phyloP scores from a whole-genome alignment of 2,888 invertebrate species.

The Cremastinae sp. region DNA sequence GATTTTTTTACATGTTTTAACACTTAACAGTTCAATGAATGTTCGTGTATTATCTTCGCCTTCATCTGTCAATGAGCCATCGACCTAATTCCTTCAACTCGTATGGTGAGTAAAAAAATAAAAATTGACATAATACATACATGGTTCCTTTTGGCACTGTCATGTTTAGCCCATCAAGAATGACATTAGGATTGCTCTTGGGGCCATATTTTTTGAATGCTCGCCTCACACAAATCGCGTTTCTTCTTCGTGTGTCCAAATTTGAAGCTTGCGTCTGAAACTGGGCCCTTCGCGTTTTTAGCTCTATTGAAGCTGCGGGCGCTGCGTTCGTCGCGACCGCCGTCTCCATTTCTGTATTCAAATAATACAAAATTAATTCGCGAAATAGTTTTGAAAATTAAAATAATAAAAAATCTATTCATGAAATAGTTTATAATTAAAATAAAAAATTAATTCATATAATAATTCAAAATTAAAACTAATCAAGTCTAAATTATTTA shows the following conservation, averaged over 20 bases:
- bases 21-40: too few relatives aligned
- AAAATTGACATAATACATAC: constrained; percentile 83
- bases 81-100: background rate
- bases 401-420: background rate
- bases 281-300: constrained; percentile 82
- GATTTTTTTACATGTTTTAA: too few relatives aligned
- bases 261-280: constrained; percentile 87
- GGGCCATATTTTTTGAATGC: constrained; percentile 93
- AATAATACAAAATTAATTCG: constrained; percentile 13
- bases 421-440: too few relatives aligned
- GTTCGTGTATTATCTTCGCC: too few relatives aligned
- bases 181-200: constrained; percentile 89
- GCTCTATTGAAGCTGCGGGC: constrained; percentile 80
- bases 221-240: constrained; percentile 91
- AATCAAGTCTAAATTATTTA: too few relatives aligned
- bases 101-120: too few relatives aligned
- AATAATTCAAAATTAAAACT: too few relatives aligned
- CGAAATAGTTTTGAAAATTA: constrained; percentile 3
- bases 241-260: constrained; percentile 86
- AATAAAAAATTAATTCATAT: too few relatives aligned
- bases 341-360: constrained; percentile 71
- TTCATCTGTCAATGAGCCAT: too few relatives aligned
- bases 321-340: constrained; percentile 64
- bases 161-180: constrained; percentile 94
- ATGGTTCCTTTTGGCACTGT: constrained; percentile 94